phyloP scores from a whole-genome alignment of 2,888 invertebrate species.

The Stenolophus ochropezus region DNA sequence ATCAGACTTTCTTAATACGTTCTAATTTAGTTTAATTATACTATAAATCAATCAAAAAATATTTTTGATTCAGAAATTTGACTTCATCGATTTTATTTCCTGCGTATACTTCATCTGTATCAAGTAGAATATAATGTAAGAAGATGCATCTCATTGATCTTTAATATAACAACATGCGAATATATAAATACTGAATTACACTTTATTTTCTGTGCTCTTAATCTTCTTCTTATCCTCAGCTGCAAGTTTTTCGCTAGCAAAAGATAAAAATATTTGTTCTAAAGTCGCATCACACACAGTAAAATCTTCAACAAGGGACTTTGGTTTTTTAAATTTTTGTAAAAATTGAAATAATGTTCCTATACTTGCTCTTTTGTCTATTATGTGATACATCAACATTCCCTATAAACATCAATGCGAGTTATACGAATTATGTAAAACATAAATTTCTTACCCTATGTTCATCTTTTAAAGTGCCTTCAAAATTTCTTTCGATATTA shows the following conservation, averaged over 20 bases:
- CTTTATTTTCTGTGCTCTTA: no score
- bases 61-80: no score
- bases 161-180: not conserved
- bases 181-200: no score
- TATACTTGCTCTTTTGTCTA: slow-evolving; percentile 78
- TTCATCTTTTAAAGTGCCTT: slow-evolving; percentile 67
- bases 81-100: no score
- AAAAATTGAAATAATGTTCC: slow-evolving; percentile 82
- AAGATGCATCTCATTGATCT: not conserved
- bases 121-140: no score
- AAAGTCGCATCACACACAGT: slow-evolving; percentile 86
- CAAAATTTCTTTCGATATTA: slow-evolving; percentile 55
- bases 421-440: not conserved
- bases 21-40: no score
- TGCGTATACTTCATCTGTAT: no score
- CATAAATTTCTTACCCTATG: slow-evolving; percentile 67
- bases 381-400: slow-evolving; percentile 82
- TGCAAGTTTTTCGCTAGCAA: slow-evolving; percentile 75
- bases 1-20: no score
- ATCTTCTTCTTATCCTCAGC: slow-evolving; percentile 65
- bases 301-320: slow-evolving; percentile 81
- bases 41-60: no score
- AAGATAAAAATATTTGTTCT: slow-evolving; percentile 85
- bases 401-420: slow-evolving; percentile 74
- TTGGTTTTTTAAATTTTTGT: slow-evolving; percentile 73